Evolutionary conservation across 2,888 invertebrate genomes (phyloP), one percentile per base, ranked within the genome.

Genomic region (Dryadula phaetusa): DNA sequence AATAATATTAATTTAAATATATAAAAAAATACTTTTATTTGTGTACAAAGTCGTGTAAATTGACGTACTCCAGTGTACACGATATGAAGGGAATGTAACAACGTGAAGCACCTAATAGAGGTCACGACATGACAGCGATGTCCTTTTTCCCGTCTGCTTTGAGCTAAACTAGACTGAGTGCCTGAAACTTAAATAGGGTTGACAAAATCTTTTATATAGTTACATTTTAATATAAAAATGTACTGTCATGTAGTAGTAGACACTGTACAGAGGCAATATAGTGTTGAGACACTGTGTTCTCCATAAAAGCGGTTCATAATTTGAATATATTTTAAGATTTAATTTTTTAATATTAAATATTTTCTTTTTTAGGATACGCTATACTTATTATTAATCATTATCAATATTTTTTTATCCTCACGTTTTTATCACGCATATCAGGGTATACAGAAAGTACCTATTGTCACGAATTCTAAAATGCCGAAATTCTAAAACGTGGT

Each of bases 141-240:
- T 70, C 67, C 74, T 70, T 73, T 73, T 75, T 73, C 70, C 66
- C 70, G 60, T 70, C 70, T 70, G 67, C 72, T 74, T 72, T 72
- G 74, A 71, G 67, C 62, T 67, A 56, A 67, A 67, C 61, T 70
- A 66, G 64, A 69, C 67, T 66, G 62, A 70, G 68, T 61, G 65
- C 66, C 72, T 70, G 66, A 69, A 70, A 68, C 18, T 60, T 69
- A 52, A 56, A 40, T 61, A 74, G 73, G 73, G 73, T 47, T 71
- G 73, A 0, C 67, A 10, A 28, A 18, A 12, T 16, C n/a, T 28
- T 4, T 5, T 10, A 25, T 49, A 28, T 1, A 28, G 18, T 14
- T 20, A 44, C 3, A 14, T 18, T 44, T 32, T 18, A 0, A 28
- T 16, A 22, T 28, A n/a, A 28, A 28, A 6, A 0, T 16, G 16